Evolutionary conservation across 2,113 vertebrate genomes (phyloP), one percentile per base, ranked within the genome.

Genomic region (Gadus macrocephalus): DNA sequence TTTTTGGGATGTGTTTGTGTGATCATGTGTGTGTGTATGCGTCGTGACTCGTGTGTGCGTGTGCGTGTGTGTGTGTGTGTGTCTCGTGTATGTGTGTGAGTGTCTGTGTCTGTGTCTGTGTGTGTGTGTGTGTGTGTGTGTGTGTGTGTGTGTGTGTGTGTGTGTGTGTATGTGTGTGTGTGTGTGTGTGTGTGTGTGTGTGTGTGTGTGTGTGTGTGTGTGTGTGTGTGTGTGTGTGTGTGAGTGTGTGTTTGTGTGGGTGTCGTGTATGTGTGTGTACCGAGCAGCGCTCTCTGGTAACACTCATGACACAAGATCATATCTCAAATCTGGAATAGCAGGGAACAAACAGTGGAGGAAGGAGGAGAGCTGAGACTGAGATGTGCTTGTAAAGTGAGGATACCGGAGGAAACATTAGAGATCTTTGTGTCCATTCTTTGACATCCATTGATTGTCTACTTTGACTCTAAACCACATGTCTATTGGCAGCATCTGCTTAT

Each of bases 251-350:
- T 42, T 6, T 42, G 38, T 11, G 38, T 42, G 4, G 11, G 38
- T 42, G 38, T 42, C 5, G 38, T 11, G 38, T 42, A 2, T 49
- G 8, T 14, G 42, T 49, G 42, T 49, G 42, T 14, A 49, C 8
- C 42, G 42, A 9, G 42, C 42, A 14, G 42, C 42, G 58, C 66
- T 53, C 74, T 83, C 78, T 83, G 81, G 78, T 67, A 83, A 62
- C 9, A 61, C 53, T 68, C 65, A 49, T 62, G 67, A 75, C 67
- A 64, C 31, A 7, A 28, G 22, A 64, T 64, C 58, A 70, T 3
- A 11, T 60, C 59, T 19, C 38, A 63, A 62, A 49, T 20, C 14
- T 55, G 20, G 49, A 55, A 66, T 16, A 66, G 49, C 22, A 63
- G 63, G 27, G 49, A 71, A 58, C 3, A 64, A 55, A 35, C 15